Conservation (phyloP, 2,113 vertebrate genomes). For the Danionella cerebrum region DNA sequence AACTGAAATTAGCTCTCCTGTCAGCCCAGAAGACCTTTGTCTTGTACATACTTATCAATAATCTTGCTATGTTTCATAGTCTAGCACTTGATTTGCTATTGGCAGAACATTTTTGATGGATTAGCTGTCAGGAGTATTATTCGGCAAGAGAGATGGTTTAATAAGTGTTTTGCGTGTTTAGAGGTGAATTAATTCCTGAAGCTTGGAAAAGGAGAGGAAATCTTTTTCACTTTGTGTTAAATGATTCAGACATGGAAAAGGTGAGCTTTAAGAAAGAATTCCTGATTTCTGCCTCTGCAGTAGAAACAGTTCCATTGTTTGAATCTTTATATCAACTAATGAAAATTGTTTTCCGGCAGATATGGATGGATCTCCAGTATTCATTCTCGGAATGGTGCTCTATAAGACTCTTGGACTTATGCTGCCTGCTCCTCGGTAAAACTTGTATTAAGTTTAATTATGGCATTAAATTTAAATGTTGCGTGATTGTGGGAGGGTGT, state of each 20-base stretch:
- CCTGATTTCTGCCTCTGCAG: neutral
- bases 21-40: neutral
- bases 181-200: slow-evolving; percentile 9
- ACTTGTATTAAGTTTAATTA: neutral
- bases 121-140: slow-evolving; percentile 3
- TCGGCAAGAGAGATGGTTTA: neutral
- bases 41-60: slow-evolving; percentile 19
- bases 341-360: slow-evolving; percentile 58
- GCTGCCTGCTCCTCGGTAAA: slow-evolving; percentile 95
- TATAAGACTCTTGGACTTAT: slow-evolving; percentile 98
- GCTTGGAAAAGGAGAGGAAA: neutral
- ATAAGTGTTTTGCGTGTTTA: neutral
- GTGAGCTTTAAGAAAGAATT: neutral
- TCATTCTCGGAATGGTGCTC: slow-evolving; percentile 94
- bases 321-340: neutral
- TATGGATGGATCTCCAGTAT: slow-evolving; percentile 89
- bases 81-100: slow-evolving; percentile 12
- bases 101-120: slow-evolving; percentile 13
- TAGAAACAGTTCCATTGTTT: too few relatives aligned
- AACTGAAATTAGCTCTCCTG: slow-evolving; percentile 22
- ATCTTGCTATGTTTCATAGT: neutral
- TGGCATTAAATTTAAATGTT: neutral
- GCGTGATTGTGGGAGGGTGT: neutral
- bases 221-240: slow-evolving; percentile 17
- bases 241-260: neutral